Evolutionary conservation across 2,888 invertebrate species (phyloP).

Genomic region (Ditylenchus weischeri): DNA sequence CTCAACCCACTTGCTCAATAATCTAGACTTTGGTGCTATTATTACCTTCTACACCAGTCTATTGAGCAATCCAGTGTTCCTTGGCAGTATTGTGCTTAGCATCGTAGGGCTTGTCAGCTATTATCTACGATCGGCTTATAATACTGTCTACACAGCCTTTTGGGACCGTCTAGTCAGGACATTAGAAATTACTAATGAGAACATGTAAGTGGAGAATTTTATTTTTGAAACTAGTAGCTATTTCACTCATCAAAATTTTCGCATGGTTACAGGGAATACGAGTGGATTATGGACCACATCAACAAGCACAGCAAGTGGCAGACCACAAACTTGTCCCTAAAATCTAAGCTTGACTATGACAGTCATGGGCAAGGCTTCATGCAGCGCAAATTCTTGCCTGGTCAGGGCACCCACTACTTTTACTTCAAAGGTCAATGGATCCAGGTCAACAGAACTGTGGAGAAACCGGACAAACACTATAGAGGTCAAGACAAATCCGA

Average conservation of each 20-base stretch:
- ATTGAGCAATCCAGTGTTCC: conserved; percentile 2
- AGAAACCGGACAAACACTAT: not conserved
- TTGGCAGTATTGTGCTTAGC: not conserved
- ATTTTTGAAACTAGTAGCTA: no score
- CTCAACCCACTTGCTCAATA: not conserved
- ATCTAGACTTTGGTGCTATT: not conserved
- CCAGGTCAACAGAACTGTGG: not conserved
- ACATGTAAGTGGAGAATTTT: conserved; percentile 13
- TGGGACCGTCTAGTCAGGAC: not conserved
- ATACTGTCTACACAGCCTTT: not conserved
- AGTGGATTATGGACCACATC: conserved; percentile 11
- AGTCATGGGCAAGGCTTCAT: conserved; percentile 4
- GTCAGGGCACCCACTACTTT: conserved; percentile 6
- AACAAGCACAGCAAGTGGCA: conserved; percentile 12
- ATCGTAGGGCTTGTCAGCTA: not conserved
- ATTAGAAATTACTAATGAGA: not conserved
- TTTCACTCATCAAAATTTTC: no score
- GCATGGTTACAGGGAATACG: conserved; percentile 2
- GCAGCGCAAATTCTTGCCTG: conserved; percentile 7
- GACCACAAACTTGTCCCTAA: not conserved
- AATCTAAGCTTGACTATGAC: conserved; percentile 5
- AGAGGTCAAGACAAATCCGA: conserved; percentile 27
- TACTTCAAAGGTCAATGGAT: conserved; percentile 3
- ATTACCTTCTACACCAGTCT: not conserved
- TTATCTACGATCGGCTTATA: not conserved